A percentile compares a stretch with the other conserved stretches of the same genome.
These are phyloP conservation scores for Phenganax marumi DNA, from an alignment of 92 coral and sea anemone species.

Conservation along the genomic window DNA sequence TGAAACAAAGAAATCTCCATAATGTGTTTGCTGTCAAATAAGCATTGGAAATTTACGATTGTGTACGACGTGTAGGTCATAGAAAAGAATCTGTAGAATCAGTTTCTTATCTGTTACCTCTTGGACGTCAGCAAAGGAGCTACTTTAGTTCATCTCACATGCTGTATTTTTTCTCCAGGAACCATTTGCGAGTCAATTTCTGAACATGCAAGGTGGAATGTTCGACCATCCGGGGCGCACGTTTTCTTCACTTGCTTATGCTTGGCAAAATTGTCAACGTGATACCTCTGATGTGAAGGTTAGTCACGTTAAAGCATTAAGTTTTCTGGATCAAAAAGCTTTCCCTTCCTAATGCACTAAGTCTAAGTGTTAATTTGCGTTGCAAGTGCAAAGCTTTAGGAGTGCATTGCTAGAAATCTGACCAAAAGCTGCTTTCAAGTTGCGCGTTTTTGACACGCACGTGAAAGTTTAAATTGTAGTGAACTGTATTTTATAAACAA, in stretches of 20 bases:
- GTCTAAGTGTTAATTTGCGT: too few relatives aligned
- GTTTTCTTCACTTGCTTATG: slow-evolving; percentile 77
- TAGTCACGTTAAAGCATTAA: background rate
- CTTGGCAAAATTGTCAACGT: slow-evolving; percentile 97
- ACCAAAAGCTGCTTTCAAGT: too few relatives aligned
- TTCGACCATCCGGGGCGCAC: slow-evolving; percentile 98
- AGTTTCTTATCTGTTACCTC: background rate
- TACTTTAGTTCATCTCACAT: background rate
- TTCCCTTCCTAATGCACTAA: too few relatives aligned
- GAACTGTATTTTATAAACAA: too few relatives aligned
- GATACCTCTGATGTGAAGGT: slow-evolving; percentile 99
- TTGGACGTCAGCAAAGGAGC: background rate
- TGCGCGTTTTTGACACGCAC: too few relatives aligned
- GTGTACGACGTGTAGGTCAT: background rate
- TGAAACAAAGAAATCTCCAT: too few relatives aligned
- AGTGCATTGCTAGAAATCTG: too few relatives aligned
- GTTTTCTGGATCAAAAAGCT: too few relatives aligned
- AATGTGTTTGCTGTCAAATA: background rate
- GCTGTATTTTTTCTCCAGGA: slow-evolving; percentile 56
- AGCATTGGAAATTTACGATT: background rate
- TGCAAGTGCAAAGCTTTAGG: too few relatives aligned
- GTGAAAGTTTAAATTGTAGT: too few relatives aligned
- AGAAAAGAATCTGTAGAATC: too few relatives aligned
- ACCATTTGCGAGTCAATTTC: slow-evolving; percentile 97
- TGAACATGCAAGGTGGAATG: slow-evolving; percentile 97